Base-by-base conservation (phyloP, 1,140 invertebrate genomes). In the Acromyrmex echinatior region DNA sequence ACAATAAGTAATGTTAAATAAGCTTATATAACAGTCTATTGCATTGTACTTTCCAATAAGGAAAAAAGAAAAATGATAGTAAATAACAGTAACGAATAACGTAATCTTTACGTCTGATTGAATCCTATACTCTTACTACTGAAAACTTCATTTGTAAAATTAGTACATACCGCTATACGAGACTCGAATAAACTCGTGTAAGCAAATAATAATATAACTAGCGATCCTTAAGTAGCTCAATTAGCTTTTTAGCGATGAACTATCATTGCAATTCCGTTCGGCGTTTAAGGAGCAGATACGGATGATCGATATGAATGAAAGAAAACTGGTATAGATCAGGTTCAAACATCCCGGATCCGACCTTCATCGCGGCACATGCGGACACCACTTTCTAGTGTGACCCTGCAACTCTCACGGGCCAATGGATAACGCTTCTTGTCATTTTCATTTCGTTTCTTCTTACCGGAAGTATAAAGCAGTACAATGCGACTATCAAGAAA, bases 361-460 rank as follows among this genome's bases (percentile, higher is more conserved):
- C 93, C 93, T 94, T 94, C 93, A 91, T 93, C 87, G 90, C 18
- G 65, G 79, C 89, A 58, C 81, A 70, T 66, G 81, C 79, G 87
- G 62, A 86, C 88, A 93, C 90, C 94, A 94, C 94, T 94, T 94
- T 94, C 94, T 94, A 94, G 91, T 94, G 91, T 93, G 93, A 94
- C 93, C 93, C 93, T 89, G 81, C 74, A 87, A 86, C 87, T 91
- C 88, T 91, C 88, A 86, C 88, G 78, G 66, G 10, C 53, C 63
- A 62, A n/a, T 70, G 70, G 63, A 90, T 76, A 65, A 88, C 71
- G 51, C 56, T 60, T 87, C 92, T 93, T 92, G 89, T 93, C 92
- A 90, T 93, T 93, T 93, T 93, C 93, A 85, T 93, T 93, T 91
- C 87, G 86, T 87, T 88, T 81, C 87, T 80, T 79, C 74, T 45